Percentiles rank a stretch among this genome's conserved stretches.
phyloP scores from a whole-genome alignment of 2,113 vertebrate genomes.

The Paracanthobrama guichenoti region DNA sequence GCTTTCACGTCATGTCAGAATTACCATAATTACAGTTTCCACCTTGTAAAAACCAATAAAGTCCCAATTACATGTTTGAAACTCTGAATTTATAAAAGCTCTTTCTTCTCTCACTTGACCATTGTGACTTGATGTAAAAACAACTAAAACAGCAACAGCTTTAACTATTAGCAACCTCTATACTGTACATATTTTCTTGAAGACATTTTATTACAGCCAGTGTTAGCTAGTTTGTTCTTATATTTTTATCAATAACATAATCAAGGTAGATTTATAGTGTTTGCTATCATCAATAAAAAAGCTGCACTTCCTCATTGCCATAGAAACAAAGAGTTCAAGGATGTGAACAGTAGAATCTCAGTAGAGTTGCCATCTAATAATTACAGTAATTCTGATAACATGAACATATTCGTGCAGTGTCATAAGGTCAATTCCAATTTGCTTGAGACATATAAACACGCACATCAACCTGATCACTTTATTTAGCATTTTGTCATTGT shows the following conservation, averaged over 20 bases:
- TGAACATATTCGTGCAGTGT: not conserved
- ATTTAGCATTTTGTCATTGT: too few relatives aligned
- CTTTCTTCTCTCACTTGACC: not conserved
- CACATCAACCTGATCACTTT: too few relatives aligned
- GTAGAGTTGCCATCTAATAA: not conserved
- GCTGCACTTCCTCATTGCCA: not conserved
- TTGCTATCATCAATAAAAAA: not conserved
- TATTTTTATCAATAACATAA: not conserved
- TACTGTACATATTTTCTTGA: not conserved
- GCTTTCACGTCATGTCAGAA: not conserved
- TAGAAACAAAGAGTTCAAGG: conserved; percentile 5
- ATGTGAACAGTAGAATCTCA: not conserved
- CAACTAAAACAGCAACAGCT: not conserved
- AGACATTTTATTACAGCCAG: not conserved
- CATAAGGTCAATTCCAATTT: too few relatives aligned
- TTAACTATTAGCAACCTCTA: not conserved
- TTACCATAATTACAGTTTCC: conserved; percentile 13
- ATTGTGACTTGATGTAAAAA: not conserved
- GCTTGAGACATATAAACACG: too few relatives aligned
- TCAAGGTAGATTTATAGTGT: not conserved
- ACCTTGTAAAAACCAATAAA: not conserved
- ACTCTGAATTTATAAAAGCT: not conserved
- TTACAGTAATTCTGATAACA: conserved; percentile 25
- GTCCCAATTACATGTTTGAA: conserved; percentile 9
- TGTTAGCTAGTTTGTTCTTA: not conserved